Conservation (phyloP, 2,113 vertebrate species). For the Anolis sagrei region DNA sequence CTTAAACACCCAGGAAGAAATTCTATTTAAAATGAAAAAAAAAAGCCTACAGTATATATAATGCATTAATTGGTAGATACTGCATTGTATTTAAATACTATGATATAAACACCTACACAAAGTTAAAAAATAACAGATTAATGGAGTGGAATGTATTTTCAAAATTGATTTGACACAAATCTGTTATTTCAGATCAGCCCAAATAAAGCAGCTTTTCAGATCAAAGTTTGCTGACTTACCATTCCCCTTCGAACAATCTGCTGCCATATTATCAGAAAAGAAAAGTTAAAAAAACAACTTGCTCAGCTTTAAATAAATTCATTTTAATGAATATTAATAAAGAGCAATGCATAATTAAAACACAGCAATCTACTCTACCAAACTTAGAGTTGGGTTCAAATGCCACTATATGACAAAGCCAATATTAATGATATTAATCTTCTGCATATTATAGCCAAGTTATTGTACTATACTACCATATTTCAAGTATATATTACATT, state of each 20-base stretch:
- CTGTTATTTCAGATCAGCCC: slow-evolving; percentile 51
- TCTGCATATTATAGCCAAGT: not conserved
- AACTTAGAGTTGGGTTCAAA: slow-evolving; percentile 4
- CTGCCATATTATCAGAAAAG: slow-evolving; percentile 78
- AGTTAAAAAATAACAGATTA: slow-evolving; percentile 42
- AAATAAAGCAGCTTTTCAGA: slow-evolving; percentile 55
- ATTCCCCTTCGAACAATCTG: slow-evolving; percentile 76
- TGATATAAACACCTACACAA: slow-evolving; percentile 28
- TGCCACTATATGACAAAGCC: not conserved
- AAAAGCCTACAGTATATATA: not conserved
- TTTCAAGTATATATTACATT: not conserved
- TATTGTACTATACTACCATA: not conserved
- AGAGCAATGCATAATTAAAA: slow-evolving; percentile 48
- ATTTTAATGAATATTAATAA: slow-evolving; percentile 62
- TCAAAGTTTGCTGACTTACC: slow-evolving; percentile 77
- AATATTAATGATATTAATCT: not conserved
- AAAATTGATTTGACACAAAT: slow-evolving; percentile 25
- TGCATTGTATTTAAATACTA: not conserved
- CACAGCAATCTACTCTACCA: slow-evolving; percentile 36
- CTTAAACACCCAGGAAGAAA: not conserved
- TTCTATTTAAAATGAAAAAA: slow-evolving; percentile 30
- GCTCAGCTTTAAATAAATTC: slow-evolving; percentile 73
- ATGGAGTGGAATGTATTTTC: slow-evolving; percentile 14
- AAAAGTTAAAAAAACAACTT: slow-evolving; percentile 72
- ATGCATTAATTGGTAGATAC: not conserved